Evolutionary conservation across 2,113 vertebrate genomes (phyloP).

Genomic region (Catharus minimus): DNA sequence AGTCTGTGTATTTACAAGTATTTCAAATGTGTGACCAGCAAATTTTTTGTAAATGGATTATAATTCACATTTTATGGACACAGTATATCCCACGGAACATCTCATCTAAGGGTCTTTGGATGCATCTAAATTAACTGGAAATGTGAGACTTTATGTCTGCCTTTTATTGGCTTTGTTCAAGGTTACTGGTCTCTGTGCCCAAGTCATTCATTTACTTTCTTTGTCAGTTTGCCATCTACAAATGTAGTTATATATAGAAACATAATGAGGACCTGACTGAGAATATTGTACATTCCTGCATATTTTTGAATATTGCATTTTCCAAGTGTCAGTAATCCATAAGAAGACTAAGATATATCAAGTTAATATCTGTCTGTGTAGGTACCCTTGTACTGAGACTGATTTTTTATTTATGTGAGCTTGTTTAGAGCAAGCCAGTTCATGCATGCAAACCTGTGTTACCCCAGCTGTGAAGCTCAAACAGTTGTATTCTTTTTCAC

Average conservation of each 20-base stretch:
- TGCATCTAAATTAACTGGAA: neutral
- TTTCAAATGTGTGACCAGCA: neutral
- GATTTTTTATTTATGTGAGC: neutral
- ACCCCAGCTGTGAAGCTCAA: neutral
- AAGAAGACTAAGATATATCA: neutral
- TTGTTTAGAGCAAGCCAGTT: neutral
- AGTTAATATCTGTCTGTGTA: neutral
- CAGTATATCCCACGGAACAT: neutral
- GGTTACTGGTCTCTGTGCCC: neutral
- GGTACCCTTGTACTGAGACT: neutral
- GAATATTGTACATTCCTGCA: slow-evolving; percentile 26
- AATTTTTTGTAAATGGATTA: neutral
- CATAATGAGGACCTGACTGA: neutral
- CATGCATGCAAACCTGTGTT: neutral
- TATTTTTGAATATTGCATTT: slow-evolving; percentile 5
- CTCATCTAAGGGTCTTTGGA: neutral
- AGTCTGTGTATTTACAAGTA: neutral
- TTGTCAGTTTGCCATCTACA: slow-evolving; percentile 20
- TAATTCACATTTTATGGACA: neutral
- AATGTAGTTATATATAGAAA: slow-evolving; percentile 41
- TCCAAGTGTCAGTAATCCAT: neutral
- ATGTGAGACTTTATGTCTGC: neutral
- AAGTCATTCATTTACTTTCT: slow-evolving; percentile 29
- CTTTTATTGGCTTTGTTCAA: neutral
- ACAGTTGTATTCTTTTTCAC: neutral